Conservation (phyloP, 2,113 vertebrate species). For the Epinephelus lanceolatus region DNA sequence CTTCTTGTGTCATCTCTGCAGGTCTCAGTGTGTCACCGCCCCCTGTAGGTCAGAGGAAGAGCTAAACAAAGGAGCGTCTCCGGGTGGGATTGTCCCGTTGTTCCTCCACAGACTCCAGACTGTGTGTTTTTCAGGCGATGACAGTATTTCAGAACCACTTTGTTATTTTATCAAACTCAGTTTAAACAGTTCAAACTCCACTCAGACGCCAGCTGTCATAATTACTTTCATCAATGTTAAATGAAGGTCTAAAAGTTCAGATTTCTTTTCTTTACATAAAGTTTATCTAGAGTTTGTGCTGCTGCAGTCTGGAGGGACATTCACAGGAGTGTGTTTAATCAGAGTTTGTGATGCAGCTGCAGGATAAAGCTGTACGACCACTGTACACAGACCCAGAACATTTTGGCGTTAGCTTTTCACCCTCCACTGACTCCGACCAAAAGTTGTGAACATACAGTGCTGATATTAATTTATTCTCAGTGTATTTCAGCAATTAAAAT, state of each 20-base stretch:
- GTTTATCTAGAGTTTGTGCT: neutral
- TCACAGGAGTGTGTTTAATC: neutral
- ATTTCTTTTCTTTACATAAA: neutral
- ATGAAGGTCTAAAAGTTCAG: neutral
- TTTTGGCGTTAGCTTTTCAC: conserved; percentile 42
- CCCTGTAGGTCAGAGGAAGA: neutral
- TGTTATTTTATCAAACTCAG: neutral
- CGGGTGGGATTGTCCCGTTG: neutral
- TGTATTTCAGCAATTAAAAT: conserved; percentile 68
- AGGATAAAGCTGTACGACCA: conserved; percentile 7
- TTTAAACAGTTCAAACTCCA: neutral
- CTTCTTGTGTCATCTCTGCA: neutral
- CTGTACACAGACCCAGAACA: conserved; percentile 3
- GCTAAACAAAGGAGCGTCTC: neutral
- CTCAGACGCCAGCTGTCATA: neutral
- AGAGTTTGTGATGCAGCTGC: conserved; percentile 8
- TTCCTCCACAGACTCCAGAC: neutral
- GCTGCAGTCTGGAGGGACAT: neutral
- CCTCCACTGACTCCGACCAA: conserved; percentile 51
- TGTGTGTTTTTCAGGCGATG: neutral
- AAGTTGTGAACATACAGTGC: conserved; percentile 41
- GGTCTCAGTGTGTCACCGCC: neutral
- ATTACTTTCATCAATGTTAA: neutral
- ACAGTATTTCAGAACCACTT: neutral
- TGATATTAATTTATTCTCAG: conserved; percentile 56